phyloP scores from a whole-genome alignment of 2,888 invertebrate species.

The Conus canariensis region DNA sequence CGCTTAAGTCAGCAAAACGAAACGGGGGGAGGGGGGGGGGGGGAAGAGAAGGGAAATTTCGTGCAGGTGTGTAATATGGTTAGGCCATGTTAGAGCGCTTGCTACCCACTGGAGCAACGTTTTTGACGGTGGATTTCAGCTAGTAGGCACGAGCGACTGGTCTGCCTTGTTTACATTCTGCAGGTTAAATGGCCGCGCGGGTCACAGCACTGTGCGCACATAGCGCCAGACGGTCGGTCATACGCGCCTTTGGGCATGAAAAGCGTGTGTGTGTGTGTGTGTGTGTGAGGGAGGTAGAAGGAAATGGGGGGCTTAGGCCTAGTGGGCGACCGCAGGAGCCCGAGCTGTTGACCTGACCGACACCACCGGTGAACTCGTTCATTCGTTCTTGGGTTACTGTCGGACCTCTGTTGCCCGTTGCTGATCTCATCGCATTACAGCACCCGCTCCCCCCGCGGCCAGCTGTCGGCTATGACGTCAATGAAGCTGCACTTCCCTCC shows the following conservation, averaged over 20 bases:
- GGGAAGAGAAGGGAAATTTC: neutral
- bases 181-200: neutral
- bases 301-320: neutral
- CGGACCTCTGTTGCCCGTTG: neutral
- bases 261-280: neutral
- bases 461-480: conserved; percentile 1
- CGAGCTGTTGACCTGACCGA: neutral
- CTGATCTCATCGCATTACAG: neutral
- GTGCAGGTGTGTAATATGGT: neutral
- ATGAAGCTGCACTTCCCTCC: neutral
- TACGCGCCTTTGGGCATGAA: neutral
- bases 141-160: neutral
- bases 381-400: too few relatives aligned
- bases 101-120: neutral
- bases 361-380: neutral
- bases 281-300: neutral
- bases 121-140: too few relatives aligned
- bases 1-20: neutral
- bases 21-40: neutral
- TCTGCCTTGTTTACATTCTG: neutral
- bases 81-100: neutral
- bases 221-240: too few relatives aligned
- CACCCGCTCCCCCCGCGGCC: neutral
- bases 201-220: neutral
- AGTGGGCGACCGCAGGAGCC: too few relatives aligned